phyloP scores from a whole-genome alignment of 2,888 invertebrate species.

The Apotomis turbidana region DNA sequence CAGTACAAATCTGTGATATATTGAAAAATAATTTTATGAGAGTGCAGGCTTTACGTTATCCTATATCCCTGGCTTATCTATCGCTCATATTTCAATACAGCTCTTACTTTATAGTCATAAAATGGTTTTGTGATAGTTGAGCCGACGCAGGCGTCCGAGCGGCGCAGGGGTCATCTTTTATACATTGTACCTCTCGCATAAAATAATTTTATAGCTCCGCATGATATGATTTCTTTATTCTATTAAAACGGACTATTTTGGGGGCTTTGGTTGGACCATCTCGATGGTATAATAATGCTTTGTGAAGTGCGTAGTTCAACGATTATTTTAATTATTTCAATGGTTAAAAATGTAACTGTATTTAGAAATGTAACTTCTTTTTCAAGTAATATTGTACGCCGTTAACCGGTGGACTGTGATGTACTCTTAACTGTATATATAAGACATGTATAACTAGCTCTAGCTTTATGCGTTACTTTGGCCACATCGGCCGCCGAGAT shows the following conservation, averaged over 20 bases:
- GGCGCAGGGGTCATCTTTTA: slow-evolving; percentile 52
- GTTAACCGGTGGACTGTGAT: too few relatives aligned
- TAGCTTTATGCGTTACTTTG: too few relatives aligned
- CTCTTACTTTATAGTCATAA: slow-evolving; percentile 48
- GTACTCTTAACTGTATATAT: too few relatives aligned
- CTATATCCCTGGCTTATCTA: slow-evolving; percentile 31
- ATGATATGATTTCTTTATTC: slow-evolving; percentile 39
- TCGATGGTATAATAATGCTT: too few relatives aligned
- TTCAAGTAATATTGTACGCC: too few relatives aligned
- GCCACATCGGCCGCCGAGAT: too few relatives aligned
- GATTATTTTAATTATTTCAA: too few relatives aligned
- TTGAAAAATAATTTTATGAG: slow-evolving; percentile 21
- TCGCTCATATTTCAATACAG: slow-evolving; percentile 40
- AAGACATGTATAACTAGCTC: too few relatives aligned
- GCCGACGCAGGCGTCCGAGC: slow-evolving; percentile 43
- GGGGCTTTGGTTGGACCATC: too few relatives aligned
- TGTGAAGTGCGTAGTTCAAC: too few relatives aligned
- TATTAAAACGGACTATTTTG: background rate
- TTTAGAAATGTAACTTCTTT: too few relatives aligned
- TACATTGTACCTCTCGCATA: slow-evolving; percentile 53
- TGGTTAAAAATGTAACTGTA: too few relatives aligned
- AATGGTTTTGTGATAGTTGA: slow-evolving; percentile 51
- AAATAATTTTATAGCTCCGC: slow-evolving; percentile 55
- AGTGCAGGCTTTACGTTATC: slow-evolving; percentile 5
- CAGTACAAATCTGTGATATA: slow-evolving; percentile 13